These are phyloP conservation scores for Ichneumoninae sp. DNA, from an alignment of 2,888 invertebrate species.

Conservation along the genomic window DNA sequence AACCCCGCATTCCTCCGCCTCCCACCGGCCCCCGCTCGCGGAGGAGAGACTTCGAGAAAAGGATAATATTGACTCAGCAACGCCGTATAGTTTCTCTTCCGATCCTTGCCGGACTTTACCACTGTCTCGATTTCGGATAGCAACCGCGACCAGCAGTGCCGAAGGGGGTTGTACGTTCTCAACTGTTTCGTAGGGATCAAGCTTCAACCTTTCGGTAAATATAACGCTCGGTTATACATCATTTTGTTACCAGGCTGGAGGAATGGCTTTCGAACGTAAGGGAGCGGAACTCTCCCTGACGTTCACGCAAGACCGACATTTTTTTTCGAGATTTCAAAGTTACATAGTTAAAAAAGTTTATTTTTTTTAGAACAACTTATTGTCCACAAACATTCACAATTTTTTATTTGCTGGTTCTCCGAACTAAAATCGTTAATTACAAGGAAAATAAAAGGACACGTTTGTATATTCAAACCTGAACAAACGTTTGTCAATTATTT, in stretches of 20 bases:
- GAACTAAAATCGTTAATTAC: too few species aligned
- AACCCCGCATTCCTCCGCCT: conserved; percentile 57
- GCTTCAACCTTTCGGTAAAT: conserved; percentile 17
- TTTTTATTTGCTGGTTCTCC: too few species aligned
- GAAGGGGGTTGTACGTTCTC: conserved; percentile 44
- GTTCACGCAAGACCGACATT: not conserved
- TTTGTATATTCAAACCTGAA: too few species aligned
- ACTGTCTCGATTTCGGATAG: conserved; percentile 33
- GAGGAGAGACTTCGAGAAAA: conserved; percentile 70
- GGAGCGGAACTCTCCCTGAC: not conserved
- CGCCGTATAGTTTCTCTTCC: conserved; percentile 61
- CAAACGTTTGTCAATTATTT: too few species aligned
- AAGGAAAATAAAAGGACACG: too few species aligned
- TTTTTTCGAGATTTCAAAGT: not conserved
- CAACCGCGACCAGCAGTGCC: conserved; percentile 31
- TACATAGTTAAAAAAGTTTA: not conserved
- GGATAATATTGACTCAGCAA: conserved; percentile 78
- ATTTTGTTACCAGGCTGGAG: not conserved
- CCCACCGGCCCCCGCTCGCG: conserved; percentile 27
- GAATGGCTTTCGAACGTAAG: conserved; percentile 1
- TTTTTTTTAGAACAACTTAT: too few species aligned
- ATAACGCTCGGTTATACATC: not conserved
- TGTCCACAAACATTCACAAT: too few species aligned
- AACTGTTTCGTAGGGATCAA: conserved; percentile 45
- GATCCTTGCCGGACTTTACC: conserved; percentile 53